Evolutionary conservation across 2,113 vertebrate genomes (phyloP).

Genomic region (Ochotona princeps): DNA sequence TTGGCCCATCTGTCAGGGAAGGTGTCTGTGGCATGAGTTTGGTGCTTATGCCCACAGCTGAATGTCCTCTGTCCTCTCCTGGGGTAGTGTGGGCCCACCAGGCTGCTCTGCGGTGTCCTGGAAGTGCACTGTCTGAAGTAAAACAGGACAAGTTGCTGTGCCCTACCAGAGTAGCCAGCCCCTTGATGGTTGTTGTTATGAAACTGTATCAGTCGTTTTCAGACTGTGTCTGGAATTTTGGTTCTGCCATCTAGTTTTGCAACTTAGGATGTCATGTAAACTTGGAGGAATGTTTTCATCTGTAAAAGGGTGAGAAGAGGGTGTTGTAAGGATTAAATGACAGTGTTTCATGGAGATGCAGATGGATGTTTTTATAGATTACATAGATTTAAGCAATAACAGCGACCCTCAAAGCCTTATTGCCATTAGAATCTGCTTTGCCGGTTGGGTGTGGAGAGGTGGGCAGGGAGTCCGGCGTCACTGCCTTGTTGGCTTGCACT

Average conservation of each 20-base stretch:
- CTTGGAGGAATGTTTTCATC: not conserved
- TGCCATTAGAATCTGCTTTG: not conserved
- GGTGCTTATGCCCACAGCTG: not conserved
- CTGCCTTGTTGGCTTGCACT: not conserved
- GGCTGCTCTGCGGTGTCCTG: conserved; percentile 15
- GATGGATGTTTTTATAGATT: not conserved
- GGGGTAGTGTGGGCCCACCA: not conserved
- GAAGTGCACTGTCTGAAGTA: not conserved
- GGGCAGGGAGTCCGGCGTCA: not conserved
- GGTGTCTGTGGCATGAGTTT: not conserved
- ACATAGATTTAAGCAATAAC: conserved; percentile 13
- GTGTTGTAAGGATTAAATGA: conserved; percentile 39
- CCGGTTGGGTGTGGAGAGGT: not conserved
- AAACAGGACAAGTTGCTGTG: not conserved
- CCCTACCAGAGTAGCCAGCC: not conserved
- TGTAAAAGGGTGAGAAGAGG: not conserved
- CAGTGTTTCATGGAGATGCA: not conserved
- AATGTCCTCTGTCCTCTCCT: not conserved
- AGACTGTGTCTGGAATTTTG: not conserved
- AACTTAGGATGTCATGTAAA: not conserved
- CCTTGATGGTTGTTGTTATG: conserved; percentile 23
- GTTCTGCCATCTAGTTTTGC: not conserved
- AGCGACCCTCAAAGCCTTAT: conserved; percentile 44
- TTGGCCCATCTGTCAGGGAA: not conserved
- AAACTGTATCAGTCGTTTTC: conserved; percentile 11